Base-by-base conservation (phyloP, 2,888 invertebrate genomes). In the Thyatira batis region DNA sequence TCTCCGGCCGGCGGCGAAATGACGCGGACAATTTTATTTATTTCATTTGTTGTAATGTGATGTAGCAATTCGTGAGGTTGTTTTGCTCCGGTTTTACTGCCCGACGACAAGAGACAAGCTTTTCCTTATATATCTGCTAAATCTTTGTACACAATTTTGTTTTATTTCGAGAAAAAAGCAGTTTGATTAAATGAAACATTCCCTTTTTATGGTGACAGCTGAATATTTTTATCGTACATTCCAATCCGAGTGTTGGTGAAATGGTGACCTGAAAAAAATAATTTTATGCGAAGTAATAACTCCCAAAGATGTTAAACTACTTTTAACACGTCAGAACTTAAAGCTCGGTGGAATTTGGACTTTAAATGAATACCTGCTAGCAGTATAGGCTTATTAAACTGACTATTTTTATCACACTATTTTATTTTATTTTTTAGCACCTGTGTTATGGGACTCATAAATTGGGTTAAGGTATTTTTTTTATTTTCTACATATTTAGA, bases 1-100 rank as follows among this genome's bases (percentile, higher is more conserved):
- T n/a, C n/a, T n/a, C n/a, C n/a, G n/a, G n/a, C n/a, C n/a, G n/a
- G 62, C 52, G 63, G 58, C 51, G 63, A 57, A 52, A 59, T 61
- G 65, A 71, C 66, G 65, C 67, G 53, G 65, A 63, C 68, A 65
- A 73, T 76, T 71, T 73, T 66, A 68, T 65, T 64, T 68, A 58
- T 61, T 52, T 58, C 57, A 50, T 54, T 50, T 55, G 49, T 61
- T 28, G 56, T 58, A 30, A 43, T 49, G 57, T 46, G 58, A 48
- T 48, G 46, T 27, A 17, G 46, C 46, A 27, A 25, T 23, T 45
- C 45, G 45, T 45, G 23, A 45, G 23, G 13, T 13, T 21, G 23
- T 45, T 11, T 13, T 21, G 46, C 20, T 10, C 23, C 3, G 45
- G 20, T 17, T 28, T 39, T 39, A 39, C 33, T 39, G 33, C 33